Percentiles rank a stretch among this genome's conserved stretches.
Conservation (phyloP, 2,797 vertebrate species). For the Oceanodroma leucorhoa region DNA sequence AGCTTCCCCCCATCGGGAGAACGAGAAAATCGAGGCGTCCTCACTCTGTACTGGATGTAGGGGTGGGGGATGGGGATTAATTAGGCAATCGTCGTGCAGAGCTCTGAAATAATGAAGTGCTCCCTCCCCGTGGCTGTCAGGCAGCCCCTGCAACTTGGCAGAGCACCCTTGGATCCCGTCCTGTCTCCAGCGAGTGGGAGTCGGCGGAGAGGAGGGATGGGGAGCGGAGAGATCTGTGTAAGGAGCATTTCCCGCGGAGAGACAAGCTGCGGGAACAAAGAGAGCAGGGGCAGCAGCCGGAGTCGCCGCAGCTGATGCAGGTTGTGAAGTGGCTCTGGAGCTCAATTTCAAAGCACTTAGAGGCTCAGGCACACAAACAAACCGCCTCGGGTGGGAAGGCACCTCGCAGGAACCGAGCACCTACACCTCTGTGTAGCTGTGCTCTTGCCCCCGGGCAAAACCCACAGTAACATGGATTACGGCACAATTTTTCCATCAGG, state of each 20-base stretch:
- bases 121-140: not conserved
- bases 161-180: rapidly evolving
- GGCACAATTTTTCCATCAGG: not conserved
- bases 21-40: not conserved
- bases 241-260: not conserved
- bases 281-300: not conserved
- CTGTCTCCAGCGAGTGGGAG: not conserved
- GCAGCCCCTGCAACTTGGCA: not conserved
- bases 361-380: not conserved
- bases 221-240: not conserved
- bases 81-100: not conserved
- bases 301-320: rapidly evolving
- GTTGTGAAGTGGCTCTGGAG: not conserved
- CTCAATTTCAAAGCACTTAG: not conserved
- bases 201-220: not conserved
- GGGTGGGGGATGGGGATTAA: not conserved
- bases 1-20: not conserved
- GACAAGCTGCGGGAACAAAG: not conserved
- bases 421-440: not conserved
- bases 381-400: rapidly evolving
- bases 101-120: not conserved
- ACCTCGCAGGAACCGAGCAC: rapidly evolving
- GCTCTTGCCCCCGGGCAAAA: not conserved
- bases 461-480: rapidly evolving
- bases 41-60: not conserved